Evolutionary conservation across 1,140 invertebrate species (phyloP).

Genomic region (Dreissena polymorpha): DNA sequence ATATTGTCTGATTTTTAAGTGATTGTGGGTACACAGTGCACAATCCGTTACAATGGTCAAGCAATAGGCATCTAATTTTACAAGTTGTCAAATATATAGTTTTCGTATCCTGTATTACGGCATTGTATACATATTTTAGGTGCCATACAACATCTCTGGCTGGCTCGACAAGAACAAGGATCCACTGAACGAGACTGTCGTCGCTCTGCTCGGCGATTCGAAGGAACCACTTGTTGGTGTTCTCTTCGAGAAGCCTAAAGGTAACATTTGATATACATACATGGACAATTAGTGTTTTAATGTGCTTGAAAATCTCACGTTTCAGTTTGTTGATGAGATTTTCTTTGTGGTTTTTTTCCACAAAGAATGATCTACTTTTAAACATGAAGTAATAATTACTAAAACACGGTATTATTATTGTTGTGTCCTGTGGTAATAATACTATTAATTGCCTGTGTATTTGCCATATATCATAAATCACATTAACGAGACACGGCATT

Average conservation of each 20-base stretch:
- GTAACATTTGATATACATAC: background rate
- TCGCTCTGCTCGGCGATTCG: conserved; percentile 61
- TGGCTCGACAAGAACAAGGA: conserved; percentile 99
- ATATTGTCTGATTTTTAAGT: background rate
- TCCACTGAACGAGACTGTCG: conserved; percentile 93
- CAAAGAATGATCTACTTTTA: background rate
- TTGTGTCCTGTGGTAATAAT: background rate
- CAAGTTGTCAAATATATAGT: too few species aligned
- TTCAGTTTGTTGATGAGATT: background rate
- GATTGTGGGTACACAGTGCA: background rate
- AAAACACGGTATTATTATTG: background rate
- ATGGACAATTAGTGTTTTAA: background rate
- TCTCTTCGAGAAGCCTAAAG: conserved; percentile 60
- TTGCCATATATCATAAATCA: background rate
- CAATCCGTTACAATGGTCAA: background rate
- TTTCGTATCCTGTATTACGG: too few species aligned
- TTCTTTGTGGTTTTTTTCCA: background rate
- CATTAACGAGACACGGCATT: background rate
- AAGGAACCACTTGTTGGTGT: conserved; percentile 66
- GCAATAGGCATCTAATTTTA: background rate
- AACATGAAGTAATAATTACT: background rate
- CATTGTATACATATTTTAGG: conserved; percentile 76
- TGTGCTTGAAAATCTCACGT: background rate
- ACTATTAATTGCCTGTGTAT: background rate
- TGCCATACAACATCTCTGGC: conserved; percentile 96